Evolutionary conservation across 2,888 invertebrate genomes (phyloP).

Genomic region (Trichogramma dendrolimi): DNA sequence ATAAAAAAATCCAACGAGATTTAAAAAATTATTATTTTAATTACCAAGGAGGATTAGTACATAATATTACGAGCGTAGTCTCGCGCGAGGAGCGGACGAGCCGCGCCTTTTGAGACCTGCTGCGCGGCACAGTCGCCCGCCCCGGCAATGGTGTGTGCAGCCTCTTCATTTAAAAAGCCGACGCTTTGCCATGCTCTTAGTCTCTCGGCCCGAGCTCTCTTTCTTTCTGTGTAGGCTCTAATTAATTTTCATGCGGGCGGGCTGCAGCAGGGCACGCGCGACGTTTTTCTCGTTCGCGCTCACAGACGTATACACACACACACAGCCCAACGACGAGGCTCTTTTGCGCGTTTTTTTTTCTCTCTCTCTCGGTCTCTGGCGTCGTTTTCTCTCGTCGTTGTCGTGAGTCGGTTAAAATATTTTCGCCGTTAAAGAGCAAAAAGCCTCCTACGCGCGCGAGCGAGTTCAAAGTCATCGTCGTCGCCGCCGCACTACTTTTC

Average conservation of each 20-base stretch:
- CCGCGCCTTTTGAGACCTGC: slow-evolving; percentile 13
- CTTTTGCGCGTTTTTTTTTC: not conserved
- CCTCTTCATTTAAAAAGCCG: slow-evolving; percentile 20
- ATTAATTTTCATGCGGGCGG: slow-evolving; percentile 24
- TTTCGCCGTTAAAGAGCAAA: slow-evolving; percentile 6
- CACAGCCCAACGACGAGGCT: not conserved
- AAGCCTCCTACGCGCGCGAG: not conserved
- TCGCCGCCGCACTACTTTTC: slow-evolving; percentile 15
- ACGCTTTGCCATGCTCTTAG: no score
- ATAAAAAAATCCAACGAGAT: not conserved
- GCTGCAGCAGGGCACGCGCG: not conserved
- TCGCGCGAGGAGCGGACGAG: not conserved
- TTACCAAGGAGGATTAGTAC: slow-evolving; percentile 11
- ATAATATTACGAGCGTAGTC: not conserved
- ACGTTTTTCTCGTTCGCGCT: not conserved
- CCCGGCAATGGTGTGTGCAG: not conserved
- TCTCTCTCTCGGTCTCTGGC: not conserved
- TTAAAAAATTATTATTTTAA: slow-evolving; percentile 28
- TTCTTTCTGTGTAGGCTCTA: slow-evolving; percentile 11
- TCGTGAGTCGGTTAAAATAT: slow-evolving; percentile 18
- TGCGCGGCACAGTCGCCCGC: not conserved
- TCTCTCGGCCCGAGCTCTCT: not conserved
- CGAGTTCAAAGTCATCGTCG: slow-evolving; percentile 17
- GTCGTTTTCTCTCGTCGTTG: not conserved
- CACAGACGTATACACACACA: no score